Conservation (phyloP, 2,888 invertebrate genomes). For the Drosophila mimetica region DNA sequence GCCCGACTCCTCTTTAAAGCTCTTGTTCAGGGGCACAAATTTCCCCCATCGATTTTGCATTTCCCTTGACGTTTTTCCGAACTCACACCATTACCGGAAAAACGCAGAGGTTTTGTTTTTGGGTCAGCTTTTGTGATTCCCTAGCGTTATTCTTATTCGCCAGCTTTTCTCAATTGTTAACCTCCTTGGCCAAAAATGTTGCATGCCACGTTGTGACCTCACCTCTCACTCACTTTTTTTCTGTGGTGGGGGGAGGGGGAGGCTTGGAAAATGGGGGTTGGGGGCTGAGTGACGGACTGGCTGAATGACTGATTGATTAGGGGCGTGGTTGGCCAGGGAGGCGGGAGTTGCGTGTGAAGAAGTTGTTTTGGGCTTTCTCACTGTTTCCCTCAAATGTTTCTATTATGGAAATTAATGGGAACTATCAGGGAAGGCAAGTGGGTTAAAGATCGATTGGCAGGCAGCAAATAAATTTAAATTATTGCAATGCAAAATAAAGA, state of each 20-base stretch:
- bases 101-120: slow-evolving; percentile 14
- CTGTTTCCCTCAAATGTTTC: slow-evolving; percentile 23
- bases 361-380: slow-evolving; percentile 22
- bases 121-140: slow-evolving; percentile 47
- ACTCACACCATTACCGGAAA: not conserved
- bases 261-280: not conserved
- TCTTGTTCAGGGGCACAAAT: slow-evolving; percentile 9
- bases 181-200: slow-evolving; percentile 33
- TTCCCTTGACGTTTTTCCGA: slow-evolving; percentile 22
- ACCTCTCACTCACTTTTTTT: slow-evolving; percentile 13
- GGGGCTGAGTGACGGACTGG: slow-evolving; percentile 44
- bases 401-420: slow-evolving; percentile 40
- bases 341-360: slow-evolving; percentile 34
- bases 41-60: slow-evolving; percentile 67
- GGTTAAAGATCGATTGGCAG: slow-evolving; percentile 17
- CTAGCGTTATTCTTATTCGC: slow-evolving; percentile 25
- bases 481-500: not conserved
- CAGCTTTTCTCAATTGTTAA: slow-evolving; percentile 35
- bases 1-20: slow-evolving; percentile 26
- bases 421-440: slow-evolving; percentile 27
- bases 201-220: slow-evolving; percentile 47
- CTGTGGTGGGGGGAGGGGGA: not conserved
- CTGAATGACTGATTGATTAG: slow-evolving; percentile 56
- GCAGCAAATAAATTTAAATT: not conserved
- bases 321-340: slow-evolving; percentile 23